Evolutionary conservation across 2,888 invertebrate species (phyloP).

Genomic region (Lycocerus yunnanus): DNA sequence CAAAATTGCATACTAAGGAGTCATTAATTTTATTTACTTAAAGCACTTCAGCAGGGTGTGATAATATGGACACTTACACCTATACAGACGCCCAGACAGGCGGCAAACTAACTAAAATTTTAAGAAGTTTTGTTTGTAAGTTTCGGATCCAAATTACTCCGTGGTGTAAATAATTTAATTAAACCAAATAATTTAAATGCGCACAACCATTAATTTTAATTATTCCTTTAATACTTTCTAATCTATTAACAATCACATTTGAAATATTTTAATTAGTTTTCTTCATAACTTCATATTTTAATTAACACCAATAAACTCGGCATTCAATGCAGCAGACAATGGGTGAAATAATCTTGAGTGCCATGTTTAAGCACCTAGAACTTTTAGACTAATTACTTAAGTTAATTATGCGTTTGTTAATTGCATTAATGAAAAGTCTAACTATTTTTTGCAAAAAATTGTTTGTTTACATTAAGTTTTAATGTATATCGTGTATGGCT

Average conservation of each 20-base stretch:
- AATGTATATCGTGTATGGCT: not conserved
- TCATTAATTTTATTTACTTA: not conserved
- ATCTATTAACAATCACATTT: not conserved
- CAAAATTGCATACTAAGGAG: too few relatives aligned
- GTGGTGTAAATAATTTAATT: not conserved
- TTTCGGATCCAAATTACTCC: not conserved
- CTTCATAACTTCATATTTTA: not conserved
- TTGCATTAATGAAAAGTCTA: not conserved
- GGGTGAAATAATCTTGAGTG: not conserved
- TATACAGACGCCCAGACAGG: not conserved
- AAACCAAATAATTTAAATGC: not conserved
- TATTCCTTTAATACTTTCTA: not conserved
- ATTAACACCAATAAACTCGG: not conserved
- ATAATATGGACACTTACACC: not conserved
- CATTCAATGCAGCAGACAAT: not conserved
- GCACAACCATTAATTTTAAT: not conserved
- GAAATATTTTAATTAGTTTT: not conserved
- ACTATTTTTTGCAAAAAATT: not conserved
- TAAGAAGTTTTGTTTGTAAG: not conserved
- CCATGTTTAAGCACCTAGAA: not conserved
- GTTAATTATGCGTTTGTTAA: not conserved
- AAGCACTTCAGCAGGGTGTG: not conserved
- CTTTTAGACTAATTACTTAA: not conserved
- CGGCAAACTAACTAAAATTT: not conserved
- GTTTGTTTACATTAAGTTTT: not conserved